Evolutionary conservation across 2,888 invertebrate genomes (phyloP).

Genomic region (Drosophila nr. perissopoda): DNA sequence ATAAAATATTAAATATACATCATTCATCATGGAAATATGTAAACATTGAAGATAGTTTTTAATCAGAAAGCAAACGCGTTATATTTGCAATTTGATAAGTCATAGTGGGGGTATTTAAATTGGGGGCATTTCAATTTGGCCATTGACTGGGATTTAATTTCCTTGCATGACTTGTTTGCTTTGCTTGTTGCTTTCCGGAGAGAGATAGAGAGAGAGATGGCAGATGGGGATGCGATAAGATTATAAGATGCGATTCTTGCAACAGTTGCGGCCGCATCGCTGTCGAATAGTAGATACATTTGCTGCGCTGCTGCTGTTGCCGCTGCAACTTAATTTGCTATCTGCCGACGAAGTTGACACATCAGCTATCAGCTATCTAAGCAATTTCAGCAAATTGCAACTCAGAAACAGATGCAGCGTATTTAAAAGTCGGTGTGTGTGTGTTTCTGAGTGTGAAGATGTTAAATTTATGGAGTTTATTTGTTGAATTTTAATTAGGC

Average conservation of each 20-base stretch:
- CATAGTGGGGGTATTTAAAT: not conserved
- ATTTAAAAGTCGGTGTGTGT: slow-evolving; percentile 19
- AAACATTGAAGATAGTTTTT: slow-evolving; percentile 3
- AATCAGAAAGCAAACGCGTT: not conserved
- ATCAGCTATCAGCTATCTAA: slow-evolving; percentile 11
- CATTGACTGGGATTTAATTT: slow-evolving; percentile 3
- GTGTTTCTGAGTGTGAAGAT: not conserved
- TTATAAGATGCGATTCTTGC: not conserved
- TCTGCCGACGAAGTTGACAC: slow-evolving; percentile 7
- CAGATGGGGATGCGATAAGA: not conserved
- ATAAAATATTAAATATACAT: too few species aligned
- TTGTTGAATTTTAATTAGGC: slow-evolving; percentile 54
- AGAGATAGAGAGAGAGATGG: not conserved
- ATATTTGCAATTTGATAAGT: slow-evolving; percentile 24
- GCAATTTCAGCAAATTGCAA: not conserved
- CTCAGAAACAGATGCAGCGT: slow-evolving; percentile 18
- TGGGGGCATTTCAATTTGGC: not conserved
- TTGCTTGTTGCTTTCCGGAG: not conserved
- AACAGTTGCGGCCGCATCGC: not conserved
- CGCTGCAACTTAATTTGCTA: slow-evolving; percentile 4
- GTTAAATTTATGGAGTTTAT: slow-evolving; percentile 26
- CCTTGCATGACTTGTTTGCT: not conserved
- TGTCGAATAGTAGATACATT: not conserved
- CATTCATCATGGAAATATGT: not conserved
- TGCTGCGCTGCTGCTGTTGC: not conserved